Percentiles rank a stretch among this genome's conserved stretches.
Conservation (phyloP, 2,888 invertebrate genomes). For the Anagyrus pseudococci region DNA sequence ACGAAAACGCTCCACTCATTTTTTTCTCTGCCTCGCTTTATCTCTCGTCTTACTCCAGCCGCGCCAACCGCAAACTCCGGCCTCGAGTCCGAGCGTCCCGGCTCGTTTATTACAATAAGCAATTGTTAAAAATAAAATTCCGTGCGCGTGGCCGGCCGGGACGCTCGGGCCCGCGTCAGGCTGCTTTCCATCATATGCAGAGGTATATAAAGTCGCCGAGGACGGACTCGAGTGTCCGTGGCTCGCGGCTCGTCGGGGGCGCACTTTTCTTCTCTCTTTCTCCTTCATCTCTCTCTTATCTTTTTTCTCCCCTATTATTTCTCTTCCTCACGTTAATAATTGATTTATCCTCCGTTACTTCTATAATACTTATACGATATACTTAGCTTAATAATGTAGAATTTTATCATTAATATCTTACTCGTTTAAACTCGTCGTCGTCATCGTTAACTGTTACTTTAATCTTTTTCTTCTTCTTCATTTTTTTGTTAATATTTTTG, state of each 20-base stretch:
- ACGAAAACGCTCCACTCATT: no score
- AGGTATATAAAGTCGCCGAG: no score
- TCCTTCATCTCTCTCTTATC: no score
- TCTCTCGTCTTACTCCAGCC: neutral
- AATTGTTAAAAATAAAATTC: conserved; percentile 58
- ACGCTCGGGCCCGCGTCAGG: conserved; percentile 8
- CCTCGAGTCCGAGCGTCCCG: conserved; percentile 8
- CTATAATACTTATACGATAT: conserved; percentile 3
- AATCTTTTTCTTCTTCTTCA: conserved; percentile 29
- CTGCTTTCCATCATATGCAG: no score
- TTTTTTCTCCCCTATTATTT: no score
- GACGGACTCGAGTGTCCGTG: no score
- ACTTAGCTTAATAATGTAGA: conserved; percentile 35
- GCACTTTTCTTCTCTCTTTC: no score
- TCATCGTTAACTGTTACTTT: conserved; percentile 36
- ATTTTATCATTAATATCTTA: conserved; percentile 38
- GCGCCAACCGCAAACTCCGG: neutral
- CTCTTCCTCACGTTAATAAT: no score
- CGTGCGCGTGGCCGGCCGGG: conserved; percentile 41
- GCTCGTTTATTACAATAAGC: conserved; percentile 41
- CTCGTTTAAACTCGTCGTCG: conserved; percentile 37
- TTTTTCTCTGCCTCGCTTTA: neutral
- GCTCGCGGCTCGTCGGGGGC: neutral
- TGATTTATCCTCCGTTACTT: neutral
- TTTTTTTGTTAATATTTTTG: conserved; percentile 13